Conservation (phyloP, 2,888 invertebrate species). For the Brachynemurus nebulosus region DNA sequence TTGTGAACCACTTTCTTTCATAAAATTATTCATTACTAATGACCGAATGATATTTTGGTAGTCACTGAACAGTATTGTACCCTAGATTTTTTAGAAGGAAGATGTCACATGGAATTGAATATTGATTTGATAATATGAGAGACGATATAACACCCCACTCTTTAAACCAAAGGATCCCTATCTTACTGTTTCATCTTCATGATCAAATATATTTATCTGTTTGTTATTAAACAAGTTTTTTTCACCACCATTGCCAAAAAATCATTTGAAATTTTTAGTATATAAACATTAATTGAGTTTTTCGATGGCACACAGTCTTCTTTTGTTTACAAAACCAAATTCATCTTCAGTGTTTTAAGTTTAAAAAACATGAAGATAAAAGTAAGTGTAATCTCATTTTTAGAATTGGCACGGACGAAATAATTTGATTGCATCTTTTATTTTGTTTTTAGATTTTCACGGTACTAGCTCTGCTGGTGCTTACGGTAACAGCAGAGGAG, state of each 20-base stretch:
- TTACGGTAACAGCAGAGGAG: constrained; percentile 18
- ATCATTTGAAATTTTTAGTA: constrained; percentile 2
- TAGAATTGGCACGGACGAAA: neutral
- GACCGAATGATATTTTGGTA: no score
- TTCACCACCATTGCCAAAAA: neutral
- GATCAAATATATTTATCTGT: no score
- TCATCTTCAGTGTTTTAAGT: neutral
- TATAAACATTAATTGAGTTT: neutral
- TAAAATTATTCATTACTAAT: no score
- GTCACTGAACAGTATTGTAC: no score
- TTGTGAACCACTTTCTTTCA: no score
- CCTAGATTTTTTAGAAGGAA: no score
- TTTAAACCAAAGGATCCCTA: no score
- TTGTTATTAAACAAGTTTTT: constrained; percentile 2
- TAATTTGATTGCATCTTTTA: constrained; percentile 4
- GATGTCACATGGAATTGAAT: no score
- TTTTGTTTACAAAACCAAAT: neutral
- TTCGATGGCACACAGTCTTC: neutral
- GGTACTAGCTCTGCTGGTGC: constrained; percentile 19
- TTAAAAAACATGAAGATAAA: neutral
- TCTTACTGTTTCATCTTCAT: no score
- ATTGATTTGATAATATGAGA: no score
- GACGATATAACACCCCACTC: no score
- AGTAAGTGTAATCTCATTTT: neutral
- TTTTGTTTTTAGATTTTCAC: constrained; percentile 19